These are phyloP conservation scores for Caretta caretta DNA, from an alignment of 2,113 vertebrate genomes.

Conservation along the genomic window DNA sequence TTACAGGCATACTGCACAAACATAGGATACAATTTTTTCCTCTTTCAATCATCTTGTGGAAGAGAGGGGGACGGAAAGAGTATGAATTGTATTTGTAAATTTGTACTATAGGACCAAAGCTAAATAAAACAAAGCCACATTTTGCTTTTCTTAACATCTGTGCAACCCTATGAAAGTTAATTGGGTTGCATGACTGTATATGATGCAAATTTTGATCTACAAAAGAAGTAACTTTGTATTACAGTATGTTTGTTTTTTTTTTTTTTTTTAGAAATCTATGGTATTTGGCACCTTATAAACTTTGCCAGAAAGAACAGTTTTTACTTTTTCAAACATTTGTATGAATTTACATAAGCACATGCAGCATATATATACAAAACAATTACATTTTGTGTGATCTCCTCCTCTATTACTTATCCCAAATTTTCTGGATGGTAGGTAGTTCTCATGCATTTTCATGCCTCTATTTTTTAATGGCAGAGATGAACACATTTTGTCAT, in stretches of 20 bases:
- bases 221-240: conserved; percentile 3
- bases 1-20: not conserved
- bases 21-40: not conserved
- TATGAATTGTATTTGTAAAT: not conserved
- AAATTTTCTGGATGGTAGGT: conserved; percentile 63
- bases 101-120: not conserved
- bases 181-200: not conserved
- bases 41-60: not conserved
- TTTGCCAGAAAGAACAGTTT: conserved; percentile 10
- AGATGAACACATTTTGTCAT: conserved; percentile 68
- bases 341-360: conserved; percentile 5
- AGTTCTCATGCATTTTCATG: conserved; percentile 59
- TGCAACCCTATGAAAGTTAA: not conserved
- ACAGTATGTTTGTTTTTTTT: not conserved
- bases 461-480: conserved; percentile 50
- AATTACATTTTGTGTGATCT: conserved; percentile 46
- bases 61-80: not conserved
- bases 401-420: conserved; percentile 40
- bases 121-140: conserved; percentile 24
- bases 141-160: not conserved
- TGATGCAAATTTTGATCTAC: not conserved
- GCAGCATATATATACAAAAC: conserved; percentile 13
- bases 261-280: conserved; percentile 4
- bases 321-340: not conserved
- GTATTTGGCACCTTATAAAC: conserved; percentile 42